Evolutionary conservation across 2,113 vertebrate species (phyloP), one percentile per base, ranked within the genome.

Genomic region (Pampusana beccarii): DNA sequence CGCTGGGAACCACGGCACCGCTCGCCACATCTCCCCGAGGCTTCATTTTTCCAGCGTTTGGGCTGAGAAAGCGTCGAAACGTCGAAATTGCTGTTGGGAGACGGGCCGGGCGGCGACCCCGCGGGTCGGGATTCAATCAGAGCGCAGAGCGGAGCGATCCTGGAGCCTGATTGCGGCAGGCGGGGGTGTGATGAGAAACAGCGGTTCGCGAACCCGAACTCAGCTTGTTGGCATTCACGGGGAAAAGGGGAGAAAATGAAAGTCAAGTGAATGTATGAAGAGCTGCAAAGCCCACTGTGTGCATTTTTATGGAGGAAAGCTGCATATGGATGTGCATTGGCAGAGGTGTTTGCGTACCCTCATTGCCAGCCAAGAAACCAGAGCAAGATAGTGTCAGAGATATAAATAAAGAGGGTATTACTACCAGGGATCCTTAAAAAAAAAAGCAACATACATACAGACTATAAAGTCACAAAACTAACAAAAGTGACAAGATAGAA

Each of bases 51-150:
- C 66, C 51, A 67, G 21, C 4, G 0, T 24, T 81, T 62, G 82
- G 80, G 23, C 60, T 77, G 66, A 56, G 38, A 72, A 89, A 42
- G 61, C 29, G 38, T 73, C 62, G 84, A 69, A 92, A 65, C 38
- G 57, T 3, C 53, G 38, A 82, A 86, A 93, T 90, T 90, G 16
- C 75, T 72, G 25, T 26, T 60, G 60, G 78, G 62, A 92, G 62
- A 85, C 91, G 40, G 82, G 54, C 70, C 89, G 50, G 46, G 77
- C 61, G 53, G 58, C 66, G 70, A 89, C 57, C 80, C 82, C 83
- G 85, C 80, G 80, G 93, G 80, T 13, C n/a, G 42, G 80, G 64
- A 89, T 95, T 95, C 92, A 93, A 92, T 85, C 88, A 85, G 54
- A 71, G 91, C 5, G 70, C 91, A 50, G 93, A 66, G 58, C 10